Evolutionary conservation across 2,888 invertebrate genomes (phyloP).

Genomic region (Cantharis flavilabris): DNA sequence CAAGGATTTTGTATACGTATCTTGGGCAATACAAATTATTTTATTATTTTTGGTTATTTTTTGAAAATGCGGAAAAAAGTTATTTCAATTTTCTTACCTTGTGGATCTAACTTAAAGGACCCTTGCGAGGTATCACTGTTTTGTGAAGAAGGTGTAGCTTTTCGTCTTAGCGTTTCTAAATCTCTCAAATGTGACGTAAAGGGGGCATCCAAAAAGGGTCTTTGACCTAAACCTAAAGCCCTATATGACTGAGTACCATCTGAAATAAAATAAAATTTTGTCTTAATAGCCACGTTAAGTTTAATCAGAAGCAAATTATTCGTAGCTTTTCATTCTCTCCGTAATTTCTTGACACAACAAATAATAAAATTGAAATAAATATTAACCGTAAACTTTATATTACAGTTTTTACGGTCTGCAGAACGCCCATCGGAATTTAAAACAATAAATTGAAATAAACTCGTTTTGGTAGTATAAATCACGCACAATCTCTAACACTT

Average conservation of each 20-base stretch:
- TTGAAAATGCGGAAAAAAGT: background rate
- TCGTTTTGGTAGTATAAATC: conserved; percentile 10
- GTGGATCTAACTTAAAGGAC: conserved; percentile 37
- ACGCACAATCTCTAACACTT: conserved; percentile 6
- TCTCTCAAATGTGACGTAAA: conserved; percentile 70
- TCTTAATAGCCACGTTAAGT: background rate
- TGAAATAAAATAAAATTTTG: conserved; percentile 33
- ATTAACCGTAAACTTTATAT: background rate
- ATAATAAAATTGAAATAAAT: background rate
- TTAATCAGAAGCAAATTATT: background rate
- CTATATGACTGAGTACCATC: conserved; percentile 70
- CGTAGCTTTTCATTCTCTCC: background rate
- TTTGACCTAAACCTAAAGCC: conserved; percentile 73
- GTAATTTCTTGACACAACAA: background rate
- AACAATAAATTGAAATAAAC: background rate
- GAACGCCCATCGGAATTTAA: background rate
- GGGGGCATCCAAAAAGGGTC: conserved; percentile 68
- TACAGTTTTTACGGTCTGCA: background rate
- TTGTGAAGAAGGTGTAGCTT: conserved; percentile 57
- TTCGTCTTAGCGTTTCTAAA: conserved; percentile 70
- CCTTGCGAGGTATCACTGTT: conserved; percentile 40
- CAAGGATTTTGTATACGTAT: conserved; percentile 5
- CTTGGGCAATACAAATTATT: background rate
- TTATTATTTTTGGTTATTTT: background rate
- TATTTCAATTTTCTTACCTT: conserved; percentile 30